These are phyloP conservation scores for Odontamblyopus lacepedii DNA, from an alignment of 2,797 vertebrate species.

Conservation along the genomic window DNA sequence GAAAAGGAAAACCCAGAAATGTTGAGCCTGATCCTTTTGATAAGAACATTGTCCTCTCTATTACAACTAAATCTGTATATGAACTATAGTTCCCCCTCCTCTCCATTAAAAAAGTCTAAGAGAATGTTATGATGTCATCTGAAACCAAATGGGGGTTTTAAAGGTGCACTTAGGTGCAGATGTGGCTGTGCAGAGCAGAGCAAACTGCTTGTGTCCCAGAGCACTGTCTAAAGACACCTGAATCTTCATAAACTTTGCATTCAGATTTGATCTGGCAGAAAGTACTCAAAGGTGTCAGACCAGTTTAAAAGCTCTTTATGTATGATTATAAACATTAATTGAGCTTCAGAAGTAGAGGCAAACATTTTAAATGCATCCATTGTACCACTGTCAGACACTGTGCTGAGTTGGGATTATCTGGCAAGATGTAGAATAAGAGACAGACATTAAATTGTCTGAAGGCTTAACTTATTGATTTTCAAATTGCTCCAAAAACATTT, in stretches of 20 bases:
- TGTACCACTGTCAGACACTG: no score
- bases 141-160: background rate
- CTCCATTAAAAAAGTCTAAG: background rate
- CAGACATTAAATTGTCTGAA: no score
- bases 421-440: no score
- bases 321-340: background rate
- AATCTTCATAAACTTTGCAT: background rate
- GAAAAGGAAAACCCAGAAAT: background rate
- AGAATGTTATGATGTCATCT: background rate
- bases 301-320: background rate
- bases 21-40: background rate
- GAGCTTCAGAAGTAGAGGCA: no score
- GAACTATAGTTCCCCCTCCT: background rate
- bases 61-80: background rate
- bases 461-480: no score
- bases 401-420: no score
- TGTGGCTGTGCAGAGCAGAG: background rate
- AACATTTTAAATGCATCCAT: no score
- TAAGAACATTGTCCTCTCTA: background rate
- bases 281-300: background rate
- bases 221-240: background rate
- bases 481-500: no score
- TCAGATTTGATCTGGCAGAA: background rate
- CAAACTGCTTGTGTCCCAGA: background rate
- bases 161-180: background rate